These are phyloP conservation scores for Saxidomus purpurata DNA, from an alignment of 1,140 invertebrate genomes.

Conservation along the genomic window DNA sequence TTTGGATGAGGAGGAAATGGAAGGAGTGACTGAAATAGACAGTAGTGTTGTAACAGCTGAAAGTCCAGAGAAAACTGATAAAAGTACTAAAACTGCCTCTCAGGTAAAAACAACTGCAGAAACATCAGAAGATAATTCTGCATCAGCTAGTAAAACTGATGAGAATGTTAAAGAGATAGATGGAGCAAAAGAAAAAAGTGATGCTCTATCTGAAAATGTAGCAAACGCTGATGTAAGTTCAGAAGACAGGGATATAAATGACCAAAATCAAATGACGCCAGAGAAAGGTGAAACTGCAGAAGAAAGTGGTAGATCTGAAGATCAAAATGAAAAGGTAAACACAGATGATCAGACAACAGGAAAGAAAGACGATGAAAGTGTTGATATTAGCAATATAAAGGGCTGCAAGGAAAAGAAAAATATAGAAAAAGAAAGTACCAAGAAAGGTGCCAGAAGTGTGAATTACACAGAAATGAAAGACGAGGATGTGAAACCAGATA, in stretches of 20 bases:
- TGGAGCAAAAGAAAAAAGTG: not conserved
- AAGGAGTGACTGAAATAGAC: not conserved
- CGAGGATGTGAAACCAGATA: conserved; percentile 43
- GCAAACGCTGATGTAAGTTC: not conserved
- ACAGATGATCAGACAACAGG: not conserved
- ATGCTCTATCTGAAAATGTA: not conserved
- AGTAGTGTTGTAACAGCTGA: not conserved
- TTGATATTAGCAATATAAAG: not conserved
- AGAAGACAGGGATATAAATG: not conserved
- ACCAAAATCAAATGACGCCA: not conserved
- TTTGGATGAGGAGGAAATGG: conserved; percentile 24
- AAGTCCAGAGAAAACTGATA: not conserved
- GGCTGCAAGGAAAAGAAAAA: not conserved
- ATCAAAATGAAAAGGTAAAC: not conserved
- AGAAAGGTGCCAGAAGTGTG: not conserved
- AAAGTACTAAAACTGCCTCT: not conserved
- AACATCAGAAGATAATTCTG: not conserved
- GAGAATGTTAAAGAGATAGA: not conserved
- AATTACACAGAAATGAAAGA: not conserved
- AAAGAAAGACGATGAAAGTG: not conserved
- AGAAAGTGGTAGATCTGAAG: not conserved
- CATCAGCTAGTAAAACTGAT: not conserved
- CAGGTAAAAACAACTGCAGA: not conserved
- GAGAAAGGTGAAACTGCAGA: not conserved
- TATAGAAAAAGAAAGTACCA: not conserved